Percentiles rank a stretch among this genome's conserved stretches.
Conservation (phyloP, 2,113 vertebrate genomes). For the Tyrannus savana region DNA sequence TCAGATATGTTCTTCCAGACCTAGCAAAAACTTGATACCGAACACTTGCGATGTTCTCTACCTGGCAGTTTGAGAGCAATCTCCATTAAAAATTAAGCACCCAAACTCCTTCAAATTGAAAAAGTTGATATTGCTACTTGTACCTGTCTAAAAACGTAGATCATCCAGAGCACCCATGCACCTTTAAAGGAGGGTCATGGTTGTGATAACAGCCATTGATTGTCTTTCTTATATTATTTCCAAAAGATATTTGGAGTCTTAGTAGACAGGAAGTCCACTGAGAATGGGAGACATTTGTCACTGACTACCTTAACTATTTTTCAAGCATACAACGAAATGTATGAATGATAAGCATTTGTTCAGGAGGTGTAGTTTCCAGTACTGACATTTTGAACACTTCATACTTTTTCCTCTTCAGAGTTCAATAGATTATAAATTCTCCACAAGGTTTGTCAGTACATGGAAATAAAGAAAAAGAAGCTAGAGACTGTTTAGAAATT, state of each 20-base stretch:
- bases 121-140: neutral
- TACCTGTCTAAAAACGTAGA: neutral
- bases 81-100: neutral
- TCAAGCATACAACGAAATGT: neutral
- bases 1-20: neutral
- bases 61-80: neutral
- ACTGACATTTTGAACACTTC: neutral
- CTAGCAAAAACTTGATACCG: neutral
- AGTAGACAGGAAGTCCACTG: neutral
- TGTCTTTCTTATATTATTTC: neutral
- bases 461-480: neutral
- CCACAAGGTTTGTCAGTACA: neutral
- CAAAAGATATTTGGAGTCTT: neutral
- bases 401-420: neutral
- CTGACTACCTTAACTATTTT: conserved; percentile 22
- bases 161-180: neutral
- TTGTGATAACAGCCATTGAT: neutral
- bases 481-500: neutral
- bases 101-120: neutral
- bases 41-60: neutral
- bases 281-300: neutral
- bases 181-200: neutral
- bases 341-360: neutral
- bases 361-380: neutral
- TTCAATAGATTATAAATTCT: neutral